These are phyloP conservation scores for Exocentrus adspersus DNA, from an alignment of 2,888 invertebrate species.

Conservation along the genomic window DNA sequence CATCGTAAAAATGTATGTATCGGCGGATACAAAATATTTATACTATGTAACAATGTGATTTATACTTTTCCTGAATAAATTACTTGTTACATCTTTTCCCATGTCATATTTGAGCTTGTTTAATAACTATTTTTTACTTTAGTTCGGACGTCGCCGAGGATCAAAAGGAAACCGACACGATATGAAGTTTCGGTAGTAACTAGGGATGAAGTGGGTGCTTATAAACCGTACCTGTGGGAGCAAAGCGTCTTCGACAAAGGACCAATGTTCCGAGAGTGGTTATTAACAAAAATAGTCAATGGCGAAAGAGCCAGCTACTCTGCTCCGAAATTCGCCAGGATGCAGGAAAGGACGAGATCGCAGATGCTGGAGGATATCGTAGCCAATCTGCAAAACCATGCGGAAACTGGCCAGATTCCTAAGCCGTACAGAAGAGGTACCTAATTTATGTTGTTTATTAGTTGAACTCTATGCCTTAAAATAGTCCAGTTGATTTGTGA, in stretches of 20 bases:
- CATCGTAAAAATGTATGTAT: too few relatives aligned
- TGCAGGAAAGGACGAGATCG: conserved; percentile 92
- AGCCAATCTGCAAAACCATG: conserved; percentile 92
- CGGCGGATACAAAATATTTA: too few relatives aligned
- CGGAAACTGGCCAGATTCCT: conserved; percentile 94
- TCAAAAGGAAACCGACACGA: conserved; percentile 85
- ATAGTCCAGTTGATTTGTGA: too few relatives aligned
- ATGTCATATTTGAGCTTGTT: too few relatives aligned
- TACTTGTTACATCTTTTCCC: too few relatives aligned
- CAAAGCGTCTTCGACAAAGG: conserved; percentile 95
- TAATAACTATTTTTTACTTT: conserved; percentile 43
- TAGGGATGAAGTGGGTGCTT: conserved; percentile 93
- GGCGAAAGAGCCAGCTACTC: conserved; percentile 94
- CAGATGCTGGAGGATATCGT: conserved; percentile 96
- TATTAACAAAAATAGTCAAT: conserved; percentile 92
- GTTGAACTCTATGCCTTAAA: too few relatives aligned
- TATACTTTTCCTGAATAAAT: too few relatives aligned
- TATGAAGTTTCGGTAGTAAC: conserved; percentile 95
- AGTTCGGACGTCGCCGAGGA: conserved; percentile 89
- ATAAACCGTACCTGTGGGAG: conserved; percentile 96
- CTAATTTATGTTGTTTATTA: too few relatives aligned
- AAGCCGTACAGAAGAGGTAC: conserved; percentile 88
- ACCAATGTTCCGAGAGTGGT: conserved; percentile 94
- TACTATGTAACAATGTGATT: too few relatives aligned
- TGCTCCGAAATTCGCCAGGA: conserved; percentile 93